Evolutionary conservation across 1,140 invertebrate genomes (phyloP).

Genomic region (Aphelinus atriplicis): DNA sequence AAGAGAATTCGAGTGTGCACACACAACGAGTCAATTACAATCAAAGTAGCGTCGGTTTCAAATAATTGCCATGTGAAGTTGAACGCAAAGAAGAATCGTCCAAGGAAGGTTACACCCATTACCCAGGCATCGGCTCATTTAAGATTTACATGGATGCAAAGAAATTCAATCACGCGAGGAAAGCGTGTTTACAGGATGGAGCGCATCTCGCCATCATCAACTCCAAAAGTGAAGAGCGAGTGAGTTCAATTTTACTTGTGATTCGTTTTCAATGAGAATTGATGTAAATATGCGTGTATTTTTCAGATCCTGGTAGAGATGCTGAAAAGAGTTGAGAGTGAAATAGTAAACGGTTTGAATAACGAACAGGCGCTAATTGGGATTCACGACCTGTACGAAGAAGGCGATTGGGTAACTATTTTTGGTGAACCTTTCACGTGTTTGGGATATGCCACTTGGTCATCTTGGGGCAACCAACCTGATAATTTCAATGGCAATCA

Average conservation of each 20-base stretch:
- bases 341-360: background rate
- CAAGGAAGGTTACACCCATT: background rate
- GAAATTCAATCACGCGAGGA: background rate
- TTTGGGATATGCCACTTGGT: slow-evolving; percentile 58
- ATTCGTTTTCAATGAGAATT: background rate
- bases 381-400: slow-evolving; percentile 58
- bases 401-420: slow-evolving; percentile 59
- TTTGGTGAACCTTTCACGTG: slow-evolving; percentile 56
- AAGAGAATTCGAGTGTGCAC: background rate
- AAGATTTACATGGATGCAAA: background rate
- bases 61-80: background rate
- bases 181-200: slow-evolving; percentile 42
- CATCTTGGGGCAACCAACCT: slow-evolving; percentile 55
- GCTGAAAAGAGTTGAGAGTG: background rate
- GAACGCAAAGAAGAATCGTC: too few species aligned
- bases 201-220: slow-evolving; percentile 47
- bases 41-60: background rate
- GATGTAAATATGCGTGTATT: background rate
- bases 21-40: background rate
- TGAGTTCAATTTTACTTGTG: slow-evolving; percentile 5
- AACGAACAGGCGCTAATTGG: slow-evolving; percentile 42
- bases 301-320: slow-evolving; percentile 6
- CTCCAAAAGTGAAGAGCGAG: slow-evolving; percentile 51
- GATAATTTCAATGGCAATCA: slow-evolving; percentile 57
- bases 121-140: background rate